phyloP scores from a whole-genome alignment of 2,113 vertebrate species.

The Phalacrocorax brasilianus region DNA sequence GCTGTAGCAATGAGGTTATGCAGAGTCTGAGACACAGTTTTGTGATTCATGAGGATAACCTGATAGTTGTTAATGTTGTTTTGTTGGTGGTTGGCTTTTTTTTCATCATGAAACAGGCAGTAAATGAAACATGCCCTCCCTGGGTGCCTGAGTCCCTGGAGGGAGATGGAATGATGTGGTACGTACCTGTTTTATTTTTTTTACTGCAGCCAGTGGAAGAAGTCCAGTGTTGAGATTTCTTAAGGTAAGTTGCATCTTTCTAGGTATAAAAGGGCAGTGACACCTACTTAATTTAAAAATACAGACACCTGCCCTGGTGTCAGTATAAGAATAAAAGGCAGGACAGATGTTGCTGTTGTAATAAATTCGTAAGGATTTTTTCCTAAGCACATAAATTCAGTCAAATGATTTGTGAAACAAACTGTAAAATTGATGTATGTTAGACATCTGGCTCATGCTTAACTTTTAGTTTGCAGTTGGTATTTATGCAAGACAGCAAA shows the following conservation, averaged over 20 bases:
- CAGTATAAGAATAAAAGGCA: neutral
- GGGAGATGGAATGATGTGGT: neutral
- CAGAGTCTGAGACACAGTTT: neutral
- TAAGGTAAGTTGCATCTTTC: neutral
- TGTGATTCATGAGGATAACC: accelerated
- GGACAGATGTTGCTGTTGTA: conserved; percentile 10
- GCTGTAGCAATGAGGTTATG: neutral
- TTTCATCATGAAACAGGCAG: neutral
- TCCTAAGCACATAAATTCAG: neutral
- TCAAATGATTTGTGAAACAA: conserved; percentile 13
- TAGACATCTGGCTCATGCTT: conserved; percentile 22
- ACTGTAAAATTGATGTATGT: neutral
- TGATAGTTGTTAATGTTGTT: neutral
- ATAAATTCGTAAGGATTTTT: neutral
- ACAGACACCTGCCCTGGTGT: neutral
- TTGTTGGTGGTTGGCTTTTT: neutral
- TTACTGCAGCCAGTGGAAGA: neutral
- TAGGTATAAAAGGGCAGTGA: neutral
- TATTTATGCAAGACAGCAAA: conserved; percentile 31
- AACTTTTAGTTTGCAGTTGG: conserved; percentile 28
- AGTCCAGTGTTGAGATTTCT: neutral
- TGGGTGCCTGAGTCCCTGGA: neutral
- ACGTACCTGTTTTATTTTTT: neutral
- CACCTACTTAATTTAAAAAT: neutral
- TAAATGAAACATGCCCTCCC: neutral